A percentile compares a stretch with the other conserved stretches of the same genome.
Evolutionary conservation across 2,888 invertebrate species (phyloP).

Genomic region (Pristionchus japonicus): DNA sequence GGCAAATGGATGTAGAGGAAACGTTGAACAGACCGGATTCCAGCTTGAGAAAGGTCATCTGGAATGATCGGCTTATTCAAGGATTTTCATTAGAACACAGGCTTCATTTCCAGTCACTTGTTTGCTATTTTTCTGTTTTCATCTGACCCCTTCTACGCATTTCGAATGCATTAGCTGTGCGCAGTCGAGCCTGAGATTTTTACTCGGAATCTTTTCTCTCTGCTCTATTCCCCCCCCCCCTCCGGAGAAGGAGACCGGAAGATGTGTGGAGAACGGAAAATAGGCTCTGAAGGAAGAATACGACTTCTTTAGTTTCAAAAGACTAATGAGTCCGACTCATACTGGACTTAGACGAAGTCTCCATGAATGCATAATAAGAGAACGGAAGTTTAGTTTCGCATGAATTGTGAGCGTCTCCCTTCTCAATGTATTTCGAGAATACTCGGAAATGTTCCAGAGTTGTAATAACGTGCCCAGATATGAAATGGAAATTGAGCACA

Average conservation of each 20-base stretch:
- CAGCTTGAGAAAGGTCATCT: constrained; percentile 38
- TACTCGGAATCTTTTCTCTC: background rate
- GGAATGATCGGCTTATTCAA: background rate
- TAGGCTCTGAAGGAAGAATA: background rate
- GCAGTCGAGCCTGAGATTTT: constrained; percentile 28
- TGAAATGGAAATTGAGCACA: background rate
- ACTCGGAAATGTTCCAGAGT: no score
- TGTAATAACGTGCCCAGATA: background rate
- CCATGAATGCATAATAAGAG: background rate
- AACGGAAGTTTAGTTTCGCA: background rate
- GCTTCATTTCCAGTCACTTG: background rate
- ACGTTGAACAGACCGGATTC: background rate
- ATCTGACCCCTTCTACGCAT: background rate
- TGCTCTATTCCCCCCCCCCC: background rate
- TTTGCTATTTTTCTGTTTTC: background rate
- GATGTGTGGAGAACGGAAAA: constrained; percentile 16
- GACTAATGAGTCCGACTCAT: background rate
- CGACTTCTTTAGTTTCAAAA: background rate
- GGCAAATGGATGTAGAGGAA: background rate
- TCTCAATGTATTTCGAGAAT: background rate
- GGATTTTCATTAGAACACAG: background rate
- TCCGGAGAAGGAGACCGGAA: constrained; percentile 25
- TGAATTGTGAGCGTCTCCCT: background rate
- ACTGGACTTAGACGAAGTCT: background rate
- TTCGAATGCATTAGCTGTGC: constrained; percentile 16